Percentiles rank a stretch among this genome's conserved stretches.
Conservation (phyloP, 2,797 vertebrate species). For the Chiroxiphia lanceolata region DNA sequence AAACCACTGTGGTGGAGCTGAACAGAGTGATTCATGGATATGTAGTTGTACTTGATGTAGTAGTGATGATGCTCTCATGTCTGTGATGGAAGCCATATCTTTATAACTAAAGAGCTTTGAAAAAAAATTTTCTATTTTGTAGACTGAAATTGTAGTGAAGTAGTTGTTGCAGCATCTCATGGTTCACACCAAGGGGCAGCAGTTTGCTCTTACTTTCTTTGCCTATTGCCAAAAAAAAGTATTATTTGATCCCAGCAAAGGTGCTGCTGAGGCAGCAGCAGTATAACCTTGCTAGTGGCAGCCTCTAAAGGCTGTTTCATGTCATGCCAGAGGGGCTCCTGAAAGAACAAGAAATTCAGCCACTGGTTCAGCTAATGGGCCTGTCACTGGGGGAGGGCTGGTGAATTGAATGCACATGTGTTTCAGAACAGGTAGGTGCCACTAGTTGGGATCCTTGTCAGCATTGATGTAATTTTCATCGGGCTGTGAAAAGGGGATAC, state of each 20-base stretch:
- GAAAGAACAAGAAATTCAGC: not conserved
- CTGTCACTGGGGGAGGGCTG: not conserved
- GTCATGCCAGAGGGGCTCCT: not conserved
- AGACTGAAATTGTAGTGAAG: not conserved
- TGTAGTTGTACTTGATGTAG: not conserved
- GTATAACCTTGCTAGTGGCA: not conserved
- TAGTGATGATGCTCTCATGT: not conserved
- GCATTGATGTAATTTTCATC: not conserved
- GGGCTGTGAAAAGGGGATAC: not conserved
- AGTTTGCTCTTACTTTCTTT: not conserved
- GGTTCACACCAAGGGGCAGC: not conserved
- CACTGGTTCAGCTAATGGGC: accelerated
- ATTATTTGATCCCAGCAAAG: not conserved
- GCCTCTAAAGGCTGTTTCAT: not conserved
- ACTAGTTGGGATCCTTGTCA: not conserved
- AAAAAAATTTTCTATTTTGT: not conserved
- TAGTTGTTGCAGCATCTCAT: not conserved
- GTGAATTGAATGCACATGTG: not conserved
- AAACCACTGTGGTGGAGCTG: not conserved
- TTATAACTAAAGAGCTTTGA: not conserved
- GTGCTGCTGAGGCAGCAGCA: not conserved
- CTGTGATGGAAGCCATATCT: not conserved
- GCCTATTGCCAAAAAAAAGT: not conserved
- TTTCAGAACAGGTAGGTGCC: not conserved
- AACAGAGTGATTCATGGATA: not conserved